Percentiles rank a stretch among this genome's conserved stretches.
These are phyloP conservation scores for Menidia menidia DNA, from an alignment of 2,797 vertebrate species.

Conservation along the genomic window DNA sequence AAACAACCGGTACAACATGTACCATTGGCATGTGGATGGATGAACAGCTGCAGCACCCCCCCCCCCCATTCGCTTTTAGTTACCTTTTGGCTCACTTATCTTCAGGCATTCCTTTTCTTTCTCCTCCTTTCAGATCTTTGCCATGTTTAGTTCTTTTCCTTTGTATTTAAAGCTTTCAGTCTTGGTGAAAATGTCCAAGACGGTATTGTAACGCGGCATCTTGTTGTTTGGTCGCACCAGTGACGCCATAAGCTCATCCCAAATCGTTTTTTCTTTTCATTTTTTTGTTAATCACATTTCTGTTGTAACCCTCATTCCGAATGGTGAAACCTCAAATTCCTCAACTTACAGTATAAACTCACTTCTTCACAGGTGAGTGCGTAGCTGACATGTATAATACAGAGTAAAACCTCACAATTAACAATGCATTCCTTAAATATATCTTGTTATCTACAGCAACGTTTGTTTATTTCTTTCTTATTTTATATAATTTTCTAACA, in stretches of 20 bases:
- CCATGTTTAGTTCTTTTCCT: constrained; percentile 27
- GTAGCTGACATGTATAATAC: constrained; percentile 59
- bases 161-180: constrained; percentile 44
- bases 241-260: constrained; percentile 42
- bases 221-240: constrained; percentile 37
- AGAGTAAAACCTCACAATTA: constrained; percentile 68
- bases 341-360: constrained; percentile 51
- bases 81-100: constrained; percentile 31
- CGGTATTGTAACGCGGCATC: constrained; percentile 41
- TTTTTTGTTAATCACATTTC: constrained; percentile 9
- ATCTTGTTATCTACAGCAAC: constrained; percentile 58
- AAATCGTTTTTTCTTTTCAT: constrained; percentile 9
- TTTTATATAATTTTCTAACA: constrained; percentile 76
- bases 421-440: constrained; percentile 72
- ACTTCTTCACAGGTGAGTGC: constrained; percentile 34
- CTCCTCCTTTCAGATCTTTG: constrained; percentile 22
- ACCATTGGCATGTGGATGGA: constrained; percentile 76
- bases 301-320: constrained; percentile 29
- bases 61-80: constrained; percentile 28
- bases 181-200: constrained; percentile 15
- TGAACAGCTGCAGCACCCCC: constrained; percentile 65
- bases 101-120: constrained; percentile 14
- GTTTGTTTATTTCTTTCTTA: constrained; percentile 2
- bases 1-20: constrained; percentile 21
- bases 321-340: constrained; percentile 52